Evolutionary conservation across 2,113 vertebrate genomes (phyloP).

Genomic region (Grallaria varia): DNA sequence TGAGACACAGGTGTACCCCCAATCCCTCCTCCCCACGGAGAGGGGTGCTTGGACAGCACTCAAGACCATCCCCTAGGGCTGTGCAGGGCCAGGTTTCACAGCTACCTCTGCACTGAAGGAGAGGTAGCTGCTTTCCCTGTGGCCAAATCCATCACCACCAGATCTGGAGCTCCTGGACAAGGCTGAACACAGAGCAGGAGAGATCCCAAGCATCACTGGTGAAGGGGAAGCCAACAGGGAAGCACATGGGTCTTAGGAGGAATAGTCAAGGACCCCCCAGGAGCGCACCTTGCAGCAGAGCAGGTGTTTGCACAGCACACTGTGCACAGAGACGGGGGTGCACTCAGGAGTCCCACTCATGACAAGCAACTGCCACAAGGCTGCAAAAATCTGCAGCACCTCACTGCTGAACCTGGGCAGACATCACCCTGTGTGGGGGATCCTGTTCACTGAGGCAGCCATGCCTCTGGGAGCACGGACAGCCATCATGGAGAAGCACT

Average conservation of each 20-base stretch:
- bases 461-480: rapidly evolving
- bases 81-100: neutral
- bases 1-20: neutral
- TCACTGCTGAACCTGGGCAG: neutral
- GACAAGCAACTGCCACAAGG: neutral
- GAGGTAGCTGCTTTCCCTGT: neutral
- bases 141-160: neutral
- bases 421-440: rapidly evolving
- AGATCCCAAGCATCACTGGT: neutral
- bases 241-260: neutral
- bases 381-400: neutral
- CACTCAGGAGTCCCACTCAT: rapidly evolving
- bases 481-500: rapidly evolving
- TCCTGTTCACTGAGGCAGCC: rapidly evolving
- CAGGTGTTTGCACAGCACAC: rapidly evolving
- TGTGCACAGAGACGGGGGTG: neutral
- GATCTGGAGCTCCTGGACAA: neutral
- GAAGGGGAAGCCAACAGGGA: neutral
- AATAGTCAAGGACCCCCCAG: neutral
- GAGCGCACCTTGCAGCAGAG: neutral
- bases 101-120: neutral
- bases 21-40: neutral
- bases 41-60: neutral
- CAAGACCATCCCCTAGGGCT: neutral
- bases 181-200: neutral